Conservation (phyloP, 2,888 invertebrate genomes). For the Patella depressa region DNA sequence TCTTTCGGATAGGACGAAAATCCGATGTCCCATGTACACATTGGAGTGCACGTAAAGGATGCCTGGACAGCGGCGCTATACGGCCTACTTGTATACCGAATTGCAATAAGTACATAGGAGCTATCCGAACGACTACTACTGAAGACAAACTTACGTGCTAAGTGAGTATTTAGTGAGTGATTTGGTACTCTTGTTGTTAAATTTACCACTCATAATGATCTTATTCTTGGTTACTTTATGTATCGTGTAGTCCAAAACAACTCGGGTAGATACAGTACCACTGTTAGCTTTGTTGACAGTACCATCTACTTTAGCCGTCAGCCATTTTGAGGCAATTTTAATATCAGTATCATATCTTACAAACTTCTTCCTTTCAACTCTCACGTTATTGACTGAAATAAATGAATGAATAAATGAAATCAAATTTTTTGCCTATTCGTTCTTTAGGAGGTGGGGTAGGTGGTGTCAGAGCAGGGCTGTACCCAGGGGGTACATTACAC, state of each 20-base stretch:
- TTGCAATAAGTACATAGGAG: too few relatives aligned
- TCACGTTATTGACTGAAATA: constrained; percentile 15
- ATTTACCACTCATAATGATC: constrained; percentile 40
- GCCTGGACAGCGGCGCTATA: too few relatives aligned
- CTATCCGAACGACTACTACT: constrained; percentile 41
- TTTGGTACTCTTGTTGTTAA: constrained; percentile 40
- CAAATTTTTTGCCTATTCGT: too few relatives aligned
- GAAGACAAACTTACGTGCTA: constrained; percentile 39
- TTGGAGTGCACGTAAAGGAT: too few relatives aligned
- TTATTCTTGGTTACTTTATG: constrained; percentile 42
- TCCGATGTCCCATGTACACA: too few relatives aligned
- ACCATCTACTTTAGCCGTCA: constrained; percentile 24
- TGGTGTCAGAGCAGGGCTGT: not conserved
- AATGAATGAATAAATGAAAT: not conserved
- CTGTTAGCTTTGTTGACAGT: constrained; percentile 12
- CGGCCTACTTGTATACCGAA: too few relatives aligned
- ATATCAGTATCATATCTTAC: constrained; percentile 26
- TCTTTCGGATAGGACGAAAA: too few relatives aligned
- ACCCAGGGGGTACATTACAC: too few relatives aligned
- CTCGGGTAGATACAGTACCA: constrained; percentile 13
- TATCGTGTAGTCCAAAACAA: constrained; percentile 46
- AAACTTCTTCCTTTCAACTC: constrained; percentile 17
- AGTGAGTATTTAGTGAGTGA: constrained; percentile 35
- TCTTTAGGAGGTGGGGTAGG: not conserved
- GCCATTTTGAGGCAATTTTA: constrained; percentile 27